Base-by-base conservation (phyloP, 2,888 invertebrate genomes). In the Autographa pulchrina region DNA sequence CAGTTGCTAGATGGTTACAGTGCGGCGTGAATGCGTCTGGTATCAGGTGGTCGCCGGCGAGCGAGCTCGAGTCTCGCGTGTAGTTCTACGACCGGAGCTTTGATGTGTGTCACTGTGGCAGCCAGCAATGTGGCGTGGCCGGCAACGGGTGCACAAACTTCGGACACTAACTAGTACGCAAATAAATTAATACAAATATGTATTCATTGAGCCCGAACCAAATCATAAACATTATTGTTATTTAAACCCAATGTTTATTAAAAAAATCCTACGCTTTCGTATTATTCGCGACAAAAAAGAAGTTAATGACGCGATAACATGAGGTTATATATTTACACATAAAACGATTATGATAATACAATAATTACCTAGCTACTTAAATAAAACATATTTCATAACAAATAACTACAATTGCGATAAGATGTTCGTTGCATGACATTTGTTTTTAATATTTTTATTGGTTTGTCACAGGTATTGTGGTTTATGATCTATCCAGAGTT, bases 291-390 rank as follows among this genome's bases (percentile, higher is more conserved):
- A n/a, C 13, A 25, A 56, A 20, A 56, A 20, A 56, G 4, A 13
- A 56, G 25, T 20, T 56, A 56, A 56, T 56, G 2, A 13, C 25
- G 20, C 25, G 54, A 56, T 56, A 56, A 25, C 54, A 56, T 20
- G 25, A 20, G 13, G 20, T 54, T 25, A 25, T 56, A 56, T 1
- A 25, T 56, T 20, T 13, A 56, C 9, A 20, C 25, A 56, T 56
- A 56, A 56, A 56, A 20, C 11, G 54, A 56, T 56, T 25, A 56
- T 20, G 54, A 25, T 56, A 56, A 56, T 56, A 56, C 20, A 4
- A 25, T 56, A n/a, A 54, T 54, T 54, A 54, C 54, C 54, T 56
- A 56, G 25, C 14, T 56, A 38, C 9, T 11, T 38, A 48, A 48
- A 20, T 25, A 25, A 13, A 20, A 56, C 54, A 56, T 18, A 18